Evolutionary conservation across 2,113 vertebrate species (phyloP).

Genomic region (Brevimyrus niger): DNA sequence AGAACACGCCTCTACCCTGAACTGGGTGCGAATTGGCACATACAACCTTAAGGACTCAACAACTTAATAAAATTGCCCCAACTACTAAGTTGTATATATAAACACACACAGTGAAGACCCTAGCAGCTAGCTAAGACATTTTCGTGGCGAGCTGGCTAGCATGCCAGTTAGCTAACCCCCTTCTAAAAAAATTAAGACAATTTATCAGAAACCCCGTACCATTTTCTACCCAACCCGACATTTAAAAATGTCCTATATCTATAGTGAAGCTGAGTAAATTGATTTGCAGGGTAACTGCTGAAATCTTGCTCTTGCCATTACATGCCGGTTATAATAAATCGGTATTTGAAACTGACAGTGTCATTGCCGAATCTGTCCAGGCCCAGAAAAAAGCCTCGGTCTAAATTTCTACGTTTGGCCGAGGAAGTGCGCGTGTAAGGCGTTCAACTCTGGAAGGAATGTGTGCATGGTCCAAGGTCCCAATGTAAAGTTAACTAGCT

Average conservation of each 20-base stretch:
- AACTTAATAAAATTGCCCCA: background rate
- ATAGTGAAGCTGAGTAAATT: background rate
- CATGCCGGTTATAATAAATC: background rate
- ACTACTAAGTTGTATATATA: background rate
- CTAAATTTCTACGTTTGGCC: background rate
- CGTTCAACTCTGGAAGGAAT: background rate
- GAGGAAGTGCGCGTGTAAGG: no score
- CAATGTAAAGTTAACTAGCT: background rate
- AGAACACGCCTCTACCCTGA: background rate
- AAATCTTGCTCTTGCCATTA: background rate
- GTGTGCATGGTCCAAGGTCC: background rate
- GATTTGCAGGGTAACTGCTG: background rate
- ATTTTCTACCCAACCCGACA: background rate
- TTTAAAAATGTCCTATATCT: background rate
- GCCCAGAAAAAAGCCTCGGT: slow-evolving; percentile 5
- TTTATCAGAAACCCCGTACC: background rate
- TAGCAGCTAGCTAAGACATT: background rate
- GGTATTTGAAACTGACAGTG: background rate
- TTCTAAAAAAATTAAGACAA: background rate
- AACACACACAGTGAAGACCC: background rate
- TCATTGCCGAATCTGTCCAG: background rate
- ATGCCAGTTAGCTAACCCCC: background rate
- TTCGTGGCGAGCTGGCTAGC: background rate
- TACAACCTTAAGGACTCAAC: background rate
- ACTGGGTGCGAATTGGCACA: background rate